Percentiles rank a stretch among this genome's conserved stretches.
Conservation (phyloP, 2,797 vertebrate species). For the Rhincodon typus region DNA sequence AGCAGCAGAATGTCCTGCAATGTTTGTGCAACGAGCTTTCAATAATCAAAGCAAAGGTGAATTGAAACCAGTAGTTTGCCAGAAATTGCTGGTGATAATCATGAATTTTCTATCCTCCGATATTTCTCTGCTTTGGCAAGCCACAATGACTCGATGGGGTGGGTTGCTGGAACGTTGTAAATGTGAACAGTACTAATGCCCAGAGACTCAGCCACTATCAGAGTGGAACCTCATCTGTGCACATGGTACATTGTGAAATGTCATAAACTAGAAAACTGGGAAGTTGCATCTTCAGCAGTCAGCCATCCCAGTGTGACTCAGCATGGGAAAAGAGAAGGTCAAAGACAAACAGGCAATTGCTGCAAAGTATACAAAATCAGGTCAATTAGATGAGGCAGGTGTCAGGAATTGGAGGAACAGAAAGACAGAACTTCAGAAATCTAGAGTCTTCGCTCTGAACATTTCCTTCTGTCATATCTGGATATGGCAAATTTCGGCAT, state of each 20-base stretch:
- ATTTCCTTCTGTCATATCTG: not conserved
- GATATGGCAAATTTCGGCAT: not conserved
- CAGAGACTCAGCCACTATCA: not conserved
- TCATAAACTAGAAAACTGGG: not conserved
- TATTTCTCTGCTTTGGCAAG: not conserved
- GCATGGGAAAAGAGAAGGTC: not conserved
- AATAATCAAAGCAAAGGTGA: not conserved
- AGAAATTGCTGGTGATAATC: not conserved
- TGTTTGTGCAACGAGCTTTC: not conserved
- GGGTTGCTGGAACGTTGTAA: not conserved
- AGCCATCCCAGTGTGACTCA: not conserved
- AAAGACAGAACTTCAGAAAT: too few relatives aligned
- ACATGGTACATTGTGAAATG: not conserved
- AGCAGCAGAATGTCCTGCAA: not conserved
- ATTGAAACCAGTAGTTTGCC: not conserved
- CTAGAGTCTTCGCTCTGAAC: not conserved
- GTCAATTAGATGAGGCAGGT: too few relatives aligned
- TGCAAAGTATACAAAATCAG: not conserved
- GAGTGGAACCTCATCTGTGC: not conserved
- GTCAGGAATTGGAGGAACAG: too few relatives aligned
- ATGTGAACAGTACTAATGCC: not conserved
- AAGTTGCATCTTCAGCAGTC: not conserved
- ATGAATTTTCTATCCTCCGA: not conserved
- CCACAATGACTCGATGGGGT: not conserved
- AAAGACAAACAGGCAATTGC: not conserved